These are phyloP conservation scores for Ptychodera flava DNA, from an alignment of 35 echinoderm and acorn worm genomes.

Conservation along the genomic window DNA sequence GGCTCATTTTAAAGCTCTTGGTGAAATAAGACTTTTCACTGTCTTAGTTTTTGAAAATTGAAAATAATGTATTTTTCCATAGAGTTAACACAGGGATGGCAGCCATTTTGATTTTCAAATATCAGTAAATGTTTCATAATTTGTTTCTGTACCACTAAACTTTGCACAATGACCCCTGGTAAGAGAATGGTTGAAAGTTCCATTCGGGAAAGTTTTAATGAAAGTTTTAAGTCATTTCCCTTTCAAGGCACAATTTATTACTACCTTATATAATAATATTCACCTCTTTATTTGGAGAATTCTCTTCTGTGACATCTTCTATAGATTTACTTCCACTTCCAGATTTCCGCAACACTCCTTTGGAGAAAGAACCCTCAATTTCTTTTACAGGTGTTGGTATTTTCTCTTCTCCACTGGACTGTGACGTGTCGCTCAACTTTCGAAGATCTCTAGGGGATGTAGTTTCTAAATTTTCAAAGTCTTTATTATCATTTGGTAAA, in stretches of 20 bases:
- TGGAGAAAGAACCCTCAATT: not conserved
- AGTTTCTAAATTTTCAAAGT: not conserved
- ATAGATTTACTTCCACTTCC: not conserved
- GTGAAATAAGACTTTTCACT: too few species aligned
- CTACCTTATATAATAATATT: not conserved
- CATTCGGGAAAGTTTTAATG: too few species aligned
- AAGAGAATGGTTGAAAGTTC: too few species aligned
- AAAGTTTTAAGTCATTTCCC: not conserved
- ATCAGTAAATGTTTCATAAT: too few species aligned
- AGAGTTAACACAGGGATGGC: too few species aligned
- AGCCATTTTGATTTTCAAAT: too few species aligned
- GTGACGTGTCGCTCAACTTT: not conserved
- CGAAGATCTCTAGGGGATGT: not conserved
- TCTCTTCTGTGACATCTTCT: not conserved
- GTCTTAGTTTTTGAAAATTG: too few species aligned
- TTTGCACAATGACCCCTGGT: too few species aligned
- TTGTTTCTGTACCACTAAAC: too few species aligned
- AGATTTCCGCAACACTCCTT: not conserved
- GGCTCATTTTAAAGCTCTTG: too few species aligned
- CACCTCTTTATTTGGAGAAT: conserved; percentile 6
- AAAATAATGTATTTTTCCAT: too few species aligned
- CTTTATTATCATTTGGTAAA: not conserved
- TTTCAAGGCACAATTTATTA: not conserved
- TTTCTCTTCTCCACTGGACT: not conserved
- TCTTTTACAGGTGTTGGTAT: not conserved